phyloP scores from a whole-genome alignment of 2,888 invertebrate genomes.

The Mellilla xanthometata region DNA sequence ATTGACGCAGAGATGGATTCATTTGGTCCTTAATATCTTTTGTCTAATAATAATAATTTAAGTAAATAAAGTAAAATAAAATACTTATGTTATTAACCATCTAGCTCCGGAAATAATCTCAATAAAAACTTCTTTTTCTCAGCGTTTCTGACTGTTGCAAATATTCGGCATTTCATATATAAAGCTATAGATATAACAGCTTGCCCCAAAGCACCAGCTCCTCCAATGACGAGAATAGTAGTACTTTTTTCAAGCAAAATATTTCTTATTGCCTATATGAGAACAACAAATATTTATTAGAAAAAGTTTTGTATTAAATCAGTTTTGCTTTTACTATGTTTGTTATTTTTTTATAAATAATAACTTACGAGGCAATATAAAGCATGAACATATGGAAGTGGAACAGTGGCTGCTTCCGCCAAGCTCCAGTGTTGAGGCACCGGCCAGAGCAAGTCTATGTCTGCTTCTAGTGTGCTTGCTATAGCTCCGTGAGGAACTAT shows the following conservation, averaged over 20 bases:
- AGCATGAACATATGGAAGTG: slow-evolving; percentile 84
- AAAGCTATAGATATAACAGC: slow-evolving; percentile 27
- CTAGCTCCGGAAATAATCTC: slow-evolving; percentile 7
- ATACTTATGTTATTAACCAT: no score
- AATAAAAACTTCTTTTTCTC: slow-evolving; percentile 20
- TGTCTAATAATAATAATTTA: no score
- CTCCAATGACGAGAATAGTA: slow-evolving; percentile 23
- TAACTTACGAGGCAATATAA: slow-evolving; percentile 38
- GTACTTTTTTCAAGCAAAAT: background rate
- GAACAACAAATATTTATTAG: no score
- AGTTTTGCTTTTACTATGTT: no score
- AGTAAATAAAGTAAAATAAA: no score
- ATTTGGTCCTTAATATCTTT: no score
- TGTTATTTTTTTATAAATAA: no score
- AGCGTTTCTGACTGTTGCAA: slow-evolving; percentile 19
- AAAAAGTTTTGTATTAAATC: no score
- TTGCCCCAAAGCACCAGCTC: slow-evolving; percentile 24
- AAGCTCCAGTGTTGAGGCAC: slow-evolving; percentile 85
- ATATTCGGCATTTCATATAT: slow-evolving; percentile 18
- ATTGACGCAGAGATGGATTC: no score
- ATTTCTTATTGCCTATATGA: slow-evolving; percentile 16
- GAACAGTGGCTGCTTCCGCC: slow-evolving; percentile 86
- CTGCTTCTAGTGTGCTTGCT: slow-evolving; percentile 74
- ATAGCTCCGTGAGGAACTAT: slow-evolving; percentile 69
- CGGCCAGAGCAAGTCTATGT: slow-evolving; percentile 77